Percentiles rank a stretch among this genome's conserved stretches.
These are phyloP conservation scores for Masnerella sp. DNA, from an alignment of 2,888 invertebrate genomes.

Conservation along the genomic window DNA sequence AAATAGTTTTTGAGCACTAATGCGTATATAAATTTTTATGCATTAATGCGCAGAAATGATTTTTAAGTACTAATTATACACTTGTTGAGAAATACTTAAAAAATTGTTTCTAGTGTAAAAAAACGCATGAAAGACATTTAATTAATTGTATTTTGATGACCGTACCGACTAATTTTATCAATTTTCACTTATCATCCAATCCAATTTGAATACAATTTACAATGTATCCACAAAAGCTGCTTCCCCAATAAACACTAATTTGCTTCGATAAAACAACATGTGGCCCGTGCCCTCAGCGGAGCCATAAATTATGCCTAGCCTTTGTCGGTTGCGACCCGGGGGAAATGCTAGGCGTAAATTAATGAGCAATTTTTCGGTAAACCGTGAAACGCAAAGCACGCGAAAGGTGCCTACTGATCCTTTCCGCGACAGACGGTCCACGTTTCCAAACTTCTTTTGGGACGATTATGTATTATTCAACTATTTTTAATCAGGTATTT, in stretches of 20 bases:
- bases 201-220: slow-evolving; percentile 22
- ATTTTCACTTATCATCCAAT: slow-evolving; percentile 1
- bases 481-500: too few relatives aligned
- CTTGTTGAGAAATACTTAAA: too few relatives aligned
- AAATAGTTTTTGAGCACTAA: too few relatives aligned
- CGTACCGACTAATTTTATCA: background rate
- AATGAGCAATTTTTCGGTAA: slow-evolving; percentile 67
- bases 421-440: slow-evolving; percentile 68
- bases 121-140: too few relatives aligned
- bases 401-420: slow-evolving; percentile 57
- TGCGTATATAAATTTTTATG: too few relatives aligned
- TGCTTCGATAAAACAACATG: slow-evolving; percentile 36
- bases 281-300: slow-evolving; percentile 28
- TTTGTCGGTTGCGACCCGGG: slow-evolving; percentile 38
- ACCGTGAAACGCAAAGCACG: slow-evolving; percentile 66
- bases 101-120: too few relatives aligned
- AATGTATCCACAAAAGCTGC: slow-evolving; percentile 1
- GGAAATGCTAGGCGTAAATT: slow-evolving; percentile 62
- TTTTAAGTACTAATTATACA: too few relatives aligned
- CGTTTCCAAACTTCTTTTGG: too few relatives aligned
- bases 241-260: slow-evolving; percentile 23
- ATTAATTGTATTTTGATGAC: too few relatives aligned
- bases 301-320: slow-evolving; percentile 35
- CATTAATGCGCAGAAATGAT: too few relatives aligned
- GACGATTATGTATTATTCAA: too few relatives aligned